A percentile compares a stretch with the other conserved stretches of the same genome.
Conservation (phyloP, 2,797 vertebrate species). For the Chanos chanos region DNA sequence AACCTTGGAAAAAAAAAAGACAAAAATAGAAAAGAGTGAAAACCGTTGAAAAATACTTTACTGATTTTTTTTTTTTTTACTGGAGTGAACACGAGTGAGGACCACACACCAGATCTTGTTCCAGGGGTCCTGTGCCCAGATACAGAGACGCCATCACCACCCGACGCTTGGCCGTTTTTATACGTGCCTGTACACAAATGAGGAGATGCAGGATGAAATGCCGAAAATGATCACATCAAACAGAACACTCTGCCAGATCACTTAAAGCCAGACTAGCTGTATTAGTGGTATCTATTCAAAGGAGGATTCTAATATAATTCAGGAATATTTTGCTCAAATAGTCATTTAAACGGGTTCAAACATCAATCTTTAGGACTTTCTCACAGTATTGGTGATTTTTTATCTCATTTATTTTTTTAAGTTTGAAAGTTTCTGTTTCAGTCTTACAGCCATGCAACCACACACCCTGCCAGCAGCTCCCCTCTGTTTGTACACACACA, state of each 20-base stretch:
- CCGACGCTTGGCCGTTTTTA: slow-evolving; percentile 80
- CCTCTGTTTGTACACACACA: too few relatives aligned
- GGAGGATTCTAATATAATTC: too few relatives aligned
- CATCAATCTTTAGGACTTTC: too few relatives aligned
- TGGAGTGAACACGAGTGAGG: background rate
- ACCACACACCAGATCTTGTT: slow-evolving; percentile 88
- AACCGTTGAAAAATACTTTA: background rate
- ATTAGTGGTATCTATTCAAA: too few relatives aligned
- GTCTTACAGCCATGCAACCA: too few relatives aligned
- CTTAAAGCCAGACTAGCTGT: too few relatives aligned
- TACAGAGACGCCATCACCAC: slow-evolving; percentile 95
- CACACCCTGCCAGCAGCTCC: too few relatives aligned
- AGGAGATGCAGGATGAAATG: background rate
- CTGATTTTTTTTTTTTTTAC: background rate
- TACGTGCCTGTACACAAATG: slow-evolving; percentile 70
- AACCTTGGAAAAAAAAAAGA: slow-evolving; percentile 69
- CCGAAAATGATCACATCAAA: background rate
- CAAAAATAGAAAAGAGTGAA: background rate
- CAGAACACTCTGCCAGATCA: background rate
- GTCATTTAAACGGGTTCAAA: too few relatives aligned
- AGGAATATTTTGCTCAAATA: too few relatives aligned
- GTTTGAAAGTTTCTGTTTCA: too few relatives aligned
- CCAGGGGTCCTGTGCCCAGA: slow-evolving; percentile 87
- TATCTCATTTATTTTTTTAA: too few relatives aligned
- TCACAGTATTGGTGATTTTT: too few relatives aligned